Percentiles rank a stretch among this genome's conserved stretches.
These are phyloP conservation scores for Baccha elongata DNA, from an alignment of 2,888 invertebrate species.

Conservation along the genomic window DNA sequence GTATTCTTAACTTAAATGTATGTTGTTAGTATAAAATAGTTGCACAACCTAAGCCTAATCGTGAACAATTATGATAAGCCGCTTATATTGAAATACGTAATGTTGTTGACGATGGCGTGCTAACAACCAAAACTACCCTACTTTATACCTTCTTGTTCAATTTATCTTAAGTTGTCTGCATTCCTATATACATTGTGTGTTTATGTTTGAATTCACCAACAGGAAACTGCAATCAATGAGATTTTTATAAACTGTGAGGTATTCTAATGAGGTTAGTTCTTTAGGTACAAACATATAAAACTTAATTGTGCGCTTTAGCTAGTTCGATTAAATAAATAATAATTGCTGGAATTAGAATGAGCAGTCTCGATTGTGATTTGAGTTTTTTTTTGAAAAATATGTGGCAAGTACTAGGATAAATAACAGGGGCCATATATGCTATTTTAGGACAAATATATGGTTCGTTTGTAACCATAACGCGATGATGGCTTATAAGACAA, in stretches of 20 bases:
- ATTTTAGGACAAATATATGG: no score
- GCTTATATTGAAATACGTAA: conserved; percentile 19
- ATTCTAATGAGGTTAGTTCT: no score
- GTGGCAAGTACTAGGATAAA: no score
- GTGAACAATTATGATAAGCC: conserved; percentile 36
- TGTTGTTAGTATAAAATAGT: conserved; percentile 21
- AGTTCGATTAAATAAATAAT: no score
- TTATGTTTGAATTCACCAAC: background rate
- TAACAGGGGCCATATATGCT: no score
- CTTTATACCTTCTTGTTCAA: background rate
- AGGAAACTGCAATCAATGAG: conserved; percentile 19
- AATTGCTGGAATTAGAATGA: no score
- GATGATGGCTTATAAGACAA: no score
- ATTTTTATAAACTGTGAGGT: background rate
- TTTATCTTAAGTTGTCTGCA: conserved; percentile 31
- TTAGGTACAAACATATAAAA: no score
- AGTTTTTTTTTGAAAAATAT: no score
- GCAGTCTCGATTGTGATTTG: no score
- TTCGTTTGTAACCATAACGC: no score
- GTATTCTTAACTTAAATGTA: conserved; percentile 26
- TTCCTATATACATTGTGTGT: conserved; percentile 17
- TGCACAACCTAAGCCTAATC: conserved; percentile 32
- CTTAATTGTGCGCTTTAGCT: no score
- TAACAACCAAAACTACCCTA: background rate
- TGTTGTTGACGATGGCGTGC: conserved; percentile 32